Evolutionary conservation across 2,113 vertebrate species (phyloP), one percentile per base, ranked within the genome.

Genomic region (Halichoeres trimaculatus): DNA sequence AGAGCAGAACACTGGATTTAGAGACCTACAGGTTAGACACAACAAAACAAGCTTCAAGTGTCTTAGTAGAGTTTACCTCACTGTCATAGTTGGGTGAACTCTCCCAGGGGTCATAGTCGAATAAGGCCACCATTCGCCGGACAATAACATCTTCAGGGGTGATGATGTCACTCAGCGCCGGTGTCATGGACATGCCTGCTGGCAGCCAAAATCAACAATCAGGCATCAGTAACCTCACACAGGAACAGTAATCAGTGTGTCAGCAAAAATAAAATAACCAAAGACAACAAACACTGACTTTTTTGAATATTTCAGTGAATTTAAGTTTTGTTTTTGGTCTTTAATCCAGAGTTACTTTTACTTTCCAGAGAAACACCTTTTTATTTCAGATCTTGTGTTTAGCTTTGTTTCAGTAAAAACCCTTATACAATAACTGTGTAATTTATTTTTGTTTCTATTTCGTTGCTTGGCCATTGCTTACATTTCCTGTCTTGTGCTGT

Each of bases 31-130:
- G 11, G 50, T n/a, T 10, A 22, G 26, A 10, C 38, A 17, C 7
- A n/a, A 26, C 1, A 23, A 34, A 1, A 13, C 0, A 17, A n/a
- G 14, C 3, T 8, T 52, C 24, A 35, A 34, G 34, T 30, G 3
- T 61, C 2, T 51, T 30, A 10, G 11, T 10, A 2, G 14, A 1
- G 47, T 30, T 92, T 83, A 98, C 97, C 90, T 98, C 97, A 45
- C 91, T 94, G 10, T 98, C 97, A 70, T 93, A 70, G 41, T 98
- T 98, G 8, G 98, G 97, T 45, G 98, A 99, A 81, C 86, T 98
- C 86, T 98, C 96, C 90, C 90, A 95, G 1, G 98, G 97, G 52
- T 98, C 95, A 26, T 98, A 99, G 86, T 98, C 96, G 75, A 97
- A 99, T 13, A 94, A 93, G 78, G 97, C 97, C 85, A 99, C 94